Evolutionary conservation across 2,888 invertebrate species (phyloP), one percentile per base, ranked within the genome.

Genomic region (Limnephilus marmoratus): DNA sequence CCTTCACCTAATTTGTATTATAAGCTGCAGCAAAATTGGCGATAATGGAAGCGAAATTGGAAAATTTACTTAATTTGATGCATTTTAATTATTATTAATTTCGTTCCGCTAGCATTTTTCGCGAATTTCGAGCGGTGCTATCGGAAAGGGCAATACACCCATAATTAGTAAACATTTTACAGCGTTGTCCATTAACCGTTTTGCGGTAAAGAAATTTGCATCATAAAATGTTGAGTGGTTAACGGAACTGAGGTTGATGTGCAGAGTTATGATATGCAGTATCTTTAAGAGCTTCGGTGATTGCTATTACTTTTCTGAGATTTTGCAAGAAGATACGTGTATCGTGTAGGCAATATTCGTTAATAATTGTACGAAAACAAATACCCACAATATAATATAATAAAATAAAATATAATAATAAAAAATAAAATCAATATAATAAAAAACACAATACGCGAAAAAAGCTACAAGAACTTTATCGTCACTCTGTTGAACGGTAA

Each of bases 91-190:
- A 68, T 9, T 68, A 68, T 5, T n/a, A n/a, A 68, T n/a, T 68
- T 68, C 68, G 68, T 68, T 68, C 68, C 68, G 68, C 68, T n/a
- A 68, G 68, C 68, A n/a, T 68, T 68, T 68, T 68, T 68, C 68
- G 68, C 0, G 24, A 68, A 68, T 68, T 68, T 68, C 24, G 68
- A 68, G 68, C 68, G 68, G 24, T n/a, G 68, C 68, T 68, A 68
- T 68, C 68, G 68, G 68, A 68, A 68, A 68, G 68, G 68, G 68
- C 68, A 68, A 68, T n/a, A 68, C 68, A 68, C 68, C 68, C 68
- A 68, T 68, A 68, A 68, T 68, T 68, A 68, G 24, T 68, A 9
- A 68, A 68, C 24, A 68, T 24, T 68, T 68, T 68, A 24, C 68
- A 68, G 24, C 68, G 68, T 5, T 68, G 53, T 68, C 68, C 68